Conservation (phyloP, 2,888 invertebrate genomes). For the Morpho deidamia region DNA sequence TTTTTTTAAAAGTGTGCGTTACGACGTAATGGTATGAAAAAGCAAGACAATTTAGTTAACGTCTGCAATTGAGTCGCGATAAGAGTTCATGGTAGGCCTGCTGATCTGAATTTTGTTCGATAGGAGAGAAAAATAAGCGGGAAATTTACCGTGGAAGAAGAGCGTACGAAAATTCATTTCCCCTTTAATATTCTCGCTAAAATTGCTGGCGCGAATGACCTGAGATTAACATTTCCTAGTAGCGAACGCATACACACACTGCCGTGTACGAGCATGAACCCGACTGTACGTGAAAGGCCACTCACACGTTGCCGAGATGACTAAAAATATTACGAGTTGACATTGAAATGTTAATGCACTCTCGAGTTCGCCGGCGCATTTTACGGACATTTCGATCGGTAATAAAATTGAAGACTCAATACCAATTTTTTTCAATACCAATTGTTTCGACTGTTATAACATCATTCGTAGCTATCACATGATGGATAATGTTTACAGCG, state of each 20-base stretch:
- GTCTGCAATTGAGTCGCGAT: too few relatives aligned
- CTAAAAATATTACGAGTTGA: constrained; percentile 76
- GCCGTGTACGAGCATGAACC: constrained; percentile 24
- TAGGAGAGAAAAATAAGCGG: constrained; percentile 7
- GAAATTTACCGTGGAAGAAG: constrained; percentile 13
- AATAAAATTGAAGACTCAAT: constrained; percentile 37
- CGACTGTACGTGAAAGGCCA: constrained; percentile 47
- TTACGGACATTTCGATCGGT: constrained; percentile 54
- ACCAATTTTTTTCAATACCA: constrained; percentile 50
- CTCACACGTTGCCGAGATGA: constrained; percentile 52
- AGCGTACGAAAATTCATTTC: constrained; percentile 25
- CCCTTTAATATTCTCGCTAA: constrained; percentile 30
- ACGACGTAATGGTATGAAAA: too few relatives aligned
- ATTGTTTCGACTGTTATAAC: constrained; percentile 60
- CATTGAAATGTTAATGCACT: constrained; percentile 78
- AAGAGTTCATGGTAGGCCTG: too few relatives aligned
- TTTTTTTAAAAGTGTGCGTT: too few relatives aligned
- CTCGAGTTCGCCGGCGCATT: constrained; percentile 54
- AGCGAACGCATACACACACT: constrained; percentile 36
- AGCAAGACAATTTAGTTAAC: too few relatives aligned
- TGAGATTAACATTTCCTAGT: constrained; percentile 60
- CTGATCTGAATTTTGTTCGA: background rate
- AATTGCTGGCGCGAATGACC: constrained; percentile 51
- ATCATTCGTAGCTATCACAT: constrained; percentile 47
- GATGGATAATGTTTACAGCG: too few relatives aligned